Evolutionary conservation across 1,140 invertebrate species (phyloP), one percentile per base, ranked within the genome.

Genomic region (Ladona fulva): DNA sequence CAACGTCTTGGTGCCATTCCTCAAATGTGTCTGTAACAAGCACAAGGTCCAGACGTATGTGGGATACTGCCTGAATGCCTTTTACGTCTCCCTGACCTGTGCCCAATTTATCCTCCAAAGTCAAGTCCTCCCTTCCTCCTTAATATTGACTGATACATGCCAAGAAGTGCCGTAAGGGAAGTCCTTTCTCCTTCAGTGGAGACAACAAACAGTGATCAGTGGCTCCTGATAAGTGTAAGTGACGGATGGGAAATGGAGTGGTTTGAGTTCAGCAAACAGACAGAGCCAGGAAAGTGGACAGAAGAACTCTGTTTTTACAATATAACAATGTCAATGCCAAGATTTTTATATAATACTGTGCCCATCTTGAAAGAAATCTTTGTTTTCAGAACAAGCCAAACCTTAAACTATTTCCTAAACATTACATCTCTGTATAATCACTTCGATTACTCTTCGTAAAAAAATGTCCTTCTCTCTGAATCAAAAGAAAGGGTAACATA

Each of bases 301-400:
- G 52, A 66, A 66, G 52, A 66, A 66, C 52, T 66, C 52, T 12
- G 52, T 66, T 66, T 66, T 66, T 66, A 66, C 52, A 66, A 66
- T 16, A 66, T 66, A 19, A 66, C 52, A 66, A 66, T 66, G 52
- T 66, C 52, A 66, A 66, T 66, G 52, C 52, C 52, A 66, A 66
- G 52, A 66, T 66, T 66, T 66, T 66, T 66, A 66, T 66, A 66
- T 66, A 66, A 66, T 66, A 66, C 52, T 66, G 52, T 66, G 52
- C 52, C 52, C 52, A 66, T 66, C 52, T 66, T 66, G 52, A 66
- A 66, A 22, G n/a, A 66, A 6, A 66, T 6, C 52, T 66, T 66
- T 66, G 52, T 66, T 66, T 66, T 66, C 52, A 66, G 52, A 66
- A 22, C 52, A 66, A 66, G 52, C n/a, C 52, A 66, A 12, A 66